A percentile compares a stretch with the other conserved stretches of the same genome.
Conservation (phyloP, 2,797 vertebrate species). For the Zalophus californianus region DNA sequence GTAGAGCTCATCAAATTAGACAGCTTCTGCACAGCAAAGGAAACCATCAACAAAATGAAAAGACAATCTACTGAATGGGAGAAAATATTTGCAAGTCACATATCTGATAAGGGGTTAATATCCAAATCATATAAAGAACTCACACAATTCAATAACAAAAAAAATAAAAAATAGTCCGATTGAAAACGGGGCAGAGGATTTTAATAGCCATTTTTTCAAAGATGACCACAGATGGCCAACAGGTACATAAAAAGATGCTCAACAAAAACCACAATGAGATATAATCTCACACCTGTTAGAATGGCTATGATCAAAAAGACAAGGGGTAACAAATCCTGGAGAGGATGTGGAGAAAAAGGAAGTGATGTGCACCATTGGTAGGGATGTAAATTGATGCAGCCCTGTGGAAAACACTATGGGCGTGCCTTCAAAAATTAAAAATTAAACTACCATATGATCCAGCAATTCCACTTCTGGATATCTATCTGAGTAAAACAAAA, state of each 20-base stretch:
- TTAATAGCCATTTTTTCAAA: neutral
- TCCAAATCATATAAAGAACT: neutral
- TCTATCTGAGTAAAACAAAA: neutral
- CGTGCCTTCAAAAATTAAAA: neutral
- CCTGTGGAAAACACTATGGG: neutral
- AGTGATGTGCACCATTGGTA: neutral
- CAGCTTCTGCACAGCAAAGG: neutral
- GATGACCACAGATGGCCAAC: neutral
- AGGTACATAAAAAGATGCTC: neutral
- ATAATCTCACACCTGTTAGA: neutral
- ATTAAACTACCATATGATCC: neutral
- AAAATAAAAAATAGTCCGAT: neutral
- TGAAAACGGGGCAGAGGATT: neutral
- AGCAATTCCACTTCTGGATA: neutral
- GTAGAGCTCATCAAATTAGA: neutral
- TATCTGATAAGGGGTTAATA: neutral
- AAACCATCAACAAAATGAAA: neutral
- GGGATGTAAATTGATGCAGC: neutral
- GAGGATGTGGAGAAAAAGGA: neutral
- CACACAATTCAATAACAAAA: neutral
- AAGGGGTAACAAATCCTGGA: neutral
- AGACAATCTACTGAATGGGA: neutral
- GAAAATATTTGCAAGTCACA: neutral
- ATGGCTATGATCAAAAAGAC: neutral
- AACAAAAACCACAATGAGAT: neutral